Conservation (phyloP, 2,888 invertebrate genomes). For the Thymelicus lineola region DNA sequence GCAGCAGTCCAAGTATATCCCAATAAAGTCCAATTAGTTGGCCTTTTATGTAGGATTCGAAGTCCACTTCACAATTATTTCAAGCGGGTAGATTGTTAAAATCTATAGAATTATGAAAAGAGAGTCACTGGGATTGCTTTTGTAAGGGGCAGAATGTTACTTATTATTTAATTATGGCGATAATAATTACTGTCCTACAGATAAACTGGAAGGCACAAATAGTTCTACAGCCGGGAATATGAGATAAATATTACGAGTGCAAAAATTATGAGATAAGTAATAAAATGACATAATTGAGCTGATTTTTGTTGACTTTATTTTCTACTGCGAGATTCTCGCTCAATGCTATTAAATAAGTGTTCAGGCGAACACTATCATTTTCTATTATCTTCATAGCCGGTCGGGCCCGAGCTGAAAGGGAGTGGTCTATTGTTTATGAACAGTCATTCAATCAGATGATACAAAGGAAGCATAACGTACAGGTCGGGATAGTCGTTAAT, state of each 20-base stretch:
- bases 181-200: too few species aligned
- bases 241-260: too few species aligned
- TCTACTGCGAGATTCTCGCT: conserved; percentile 8
- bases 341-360: conserved; percentile 34
- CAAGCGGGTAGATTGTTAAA: not conserved
- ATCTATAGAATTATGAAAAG: not conserved
- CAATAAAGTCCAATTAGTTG: conserved; percentile 12
- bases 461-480: conserved; percentile 72
- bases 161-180: too few species aligned
- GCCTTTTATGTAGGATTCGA: conserved; percentile 3
- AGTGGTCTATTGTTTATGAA: conserved; percentile 72
- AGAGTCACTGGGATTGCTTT: not conserved
- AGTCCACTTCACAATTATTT: conserved; percentile 6
- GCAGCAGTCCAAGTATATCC: conserved; percentile 1
- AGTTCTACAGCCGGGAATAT: too few species aligned
- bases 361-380: conserved; percentile 47
- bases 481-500: conserved; percentile 69
- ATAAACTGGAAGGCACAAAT: too few species aligned
- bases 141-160: too few species aligned
- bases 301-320: not conserved
- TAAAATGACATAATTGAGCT: too few species aligned
- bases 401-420: conserved; percentile 54
- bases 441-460: conserved; percentile 75
- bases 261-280: too few species aligned
- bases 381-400: conserved; percentile 57